Conservation (phyloP, 1,140 invertebrate species). For the Bactericera cockerelli region DNA sequence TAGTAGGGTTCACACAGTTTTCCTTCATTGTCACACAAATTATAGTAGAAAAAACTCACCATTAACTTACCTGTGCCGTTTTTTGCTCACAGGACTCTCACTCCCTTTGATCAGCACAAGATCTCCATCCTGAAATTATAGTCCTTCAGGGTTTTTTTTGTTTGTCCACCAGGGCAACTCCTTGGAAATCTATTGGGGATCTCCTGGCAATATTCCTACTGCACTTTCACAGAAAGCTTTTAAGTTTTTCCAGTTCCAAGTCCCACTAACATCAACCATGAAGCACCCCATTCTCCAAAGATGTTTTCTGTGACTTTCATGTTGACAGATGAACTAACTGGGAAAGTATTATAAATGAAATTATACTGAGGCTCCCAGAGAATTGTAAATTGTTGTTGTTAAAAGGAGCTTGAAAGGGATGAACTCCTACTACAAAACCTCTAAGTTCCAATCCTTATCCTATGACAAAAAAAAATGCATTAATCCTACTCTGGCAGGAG, state of each 20-base stretch:
- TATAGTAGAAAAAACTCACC: background rate
- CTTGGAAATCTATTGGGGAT: conserved; percentile 76
- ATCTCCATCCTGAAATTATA: conserved; percentile 75
- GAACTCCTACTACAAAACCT: too few species aligned
- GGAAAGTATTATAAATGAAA: too few species aligned
- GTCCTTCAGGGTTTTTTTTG: conserved; percentile 64
- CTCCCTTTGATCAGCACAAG: conserved; percentile 66
- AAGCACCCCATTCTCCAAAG: conserved; percentile 73
- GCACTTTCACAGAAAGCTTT: conserved; percentile 89
- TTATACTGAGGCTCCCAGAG: too few species aligned
- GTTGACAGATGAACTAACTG: too few species aligned
- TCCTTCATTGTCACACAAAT: background rate
- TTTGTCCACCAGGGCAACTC: conserved; percentile 63
- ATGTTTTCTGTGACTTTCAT: conserved; percentile 90
- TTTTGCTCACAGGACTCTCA: background rate
- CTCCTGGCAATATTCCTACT: conserved; percentile 60
- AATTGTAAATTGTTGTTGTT: too few species aligned
- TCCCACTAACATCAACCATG: conserved; percentile 82
- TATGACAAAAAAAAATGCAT: too few species aligned
- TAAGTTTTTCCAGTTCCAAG: conserved; percentile 85
- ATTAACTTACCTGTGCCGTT: background rate
- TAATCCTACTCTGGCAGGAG: too few species aligned
- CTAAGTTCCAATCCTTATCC: too few species aligned
- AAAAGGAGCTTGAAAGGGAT: too few species aligned
- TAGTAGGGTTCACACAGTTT: background rate